These are phyloP conservation scores for Iselma pallidipennis DNA, from an alignment of 2,888 invertebrate genomes.

Conservation along the genomic window DNA sequence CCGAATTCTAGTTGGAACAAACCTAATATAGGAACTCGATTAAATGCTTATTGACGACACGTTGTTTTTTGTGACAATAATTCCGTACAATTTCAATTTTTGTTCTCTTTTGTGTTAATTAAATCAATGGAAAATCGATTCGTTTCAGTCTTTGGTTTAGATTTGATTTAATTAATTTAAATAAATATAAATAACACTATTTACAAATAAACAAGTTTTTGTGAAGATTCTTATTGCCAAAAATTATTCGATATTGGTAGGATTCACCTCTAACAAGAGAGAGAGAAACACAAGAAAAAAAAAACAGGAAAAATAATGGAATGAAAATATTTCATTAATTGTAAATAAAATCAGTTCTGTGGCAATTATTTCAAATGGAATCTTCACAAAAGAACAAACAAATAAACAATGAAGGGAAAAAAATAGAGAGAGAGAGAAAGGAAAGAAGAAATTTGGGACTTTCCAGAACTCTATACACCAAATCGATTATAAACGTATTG, in stretches of 20 bases:
- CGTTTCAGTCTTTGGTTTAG: constrained; percentile 50
- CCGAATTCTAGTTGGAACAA: too few relatives aligned
- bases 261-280: too few relatives aligned
- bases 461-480: constrained; percentile 55
- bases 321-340: not conserved
- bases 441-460: too few relatives aligned
- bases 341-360: constrained; percentile 1
- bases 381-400: constrained; percentile 4
- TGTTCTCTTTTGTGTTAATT: constrained; percentile 22
- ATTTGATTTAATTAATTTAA: constrained; percentile 31
- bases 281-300: not conserved
- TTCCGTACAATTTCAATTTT: constrained; percentile 30
- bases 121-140: constrained; percentile 24
- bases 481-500: constrained; percentile 55
- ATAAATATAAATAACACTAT: constrained; percentile 43
- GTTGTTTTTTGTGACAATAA: constrained; percentile 33
- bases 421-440: too few relatives aligned
- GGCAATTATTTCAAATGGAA: not conserved
- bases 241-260: not conserved
- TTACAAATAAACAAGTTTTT: constrained; percentile 28
- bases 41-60: constrained; percentile 24
- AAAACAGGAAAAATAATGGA: not conserved
- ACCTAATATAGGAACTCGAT: constrained; percentile 29
- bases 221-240: not conserved
- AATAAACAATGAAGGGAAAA: constrained; percentile 11